phyloP scores from a whole-genome alignment of 2,797 vertebrate genomes.

The Melanotaenia trifasciata region DNA sequence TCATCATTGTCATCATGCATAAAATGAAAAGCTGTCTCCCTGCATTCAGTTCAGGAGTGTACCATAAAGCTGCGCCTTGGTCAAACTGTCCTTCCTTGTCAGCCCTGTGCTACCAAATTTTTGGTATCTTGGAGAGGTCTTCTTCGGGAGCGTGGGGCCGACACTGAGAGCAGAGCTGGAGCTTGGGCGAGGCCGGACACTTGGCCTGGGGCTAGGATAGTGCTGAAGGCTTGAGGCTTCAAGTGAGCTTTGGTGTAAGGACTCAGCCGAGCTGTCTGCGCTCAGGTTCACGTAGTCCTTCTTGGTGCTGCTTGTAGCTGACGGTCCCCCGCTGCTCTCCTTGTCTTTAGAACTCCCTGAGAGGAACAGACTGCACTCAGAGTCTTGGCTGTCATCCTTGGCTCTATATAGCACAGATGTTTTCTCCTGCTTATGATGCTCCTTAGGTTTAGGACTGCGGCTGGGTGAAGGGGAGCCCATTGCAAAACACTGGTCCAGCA shows the following conservation, averaged over 20 bases:
- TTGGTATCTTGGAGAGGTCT: slow-evolving; percentile 90
- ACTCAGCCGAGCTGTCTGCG: slow-evolving; percentile 89
- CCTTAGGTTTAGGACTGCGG: slow-evolving; percentile 75
- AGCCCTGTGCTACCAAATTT: slow-evolving; percentile 91
- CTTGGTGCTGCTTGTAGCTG: slow-evolving; percentile 72
- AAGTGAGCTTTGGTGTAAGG: slow-evolving; percentile 89
- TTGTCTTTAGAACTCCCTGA: slow-evolving; percentile 88
- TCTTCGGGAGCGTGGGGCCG: slow-evolving; percentile 84
- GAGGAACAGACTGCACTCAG: slow-evolving; percentile 86
- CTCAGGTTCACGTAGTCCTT: slow-evolving; percentile 87
- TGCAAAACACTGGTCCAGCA: slow-evolving; percentile 88
- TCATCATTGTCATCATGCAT: slow-evolving; percentile 73
- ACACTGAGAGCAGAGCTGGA: slow-evolving; percentile 76
- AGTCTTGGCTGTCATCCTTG: slow-evolving; percentile 87
- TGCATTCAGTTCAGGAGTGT: slow-evolving; percentile 92
- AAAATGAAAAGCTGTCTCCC: slow-evolving; percentile 47
- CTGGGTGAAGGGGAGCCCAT: slow-evolving; percentile 71
- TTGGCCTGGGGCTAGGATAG: slow-evolving; percentile 85
- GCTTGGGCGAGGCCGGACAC: slow-evolving; percentile 78
- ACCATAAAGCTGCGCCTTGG: slow-evolving; percentile 96
- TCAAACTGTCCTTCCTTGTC: slow-evolving; percentile 96
- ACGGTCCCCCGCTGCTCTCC: slow-evolving; percentile 59
- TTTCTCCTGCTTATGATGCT: slow-evolving; percentile 85
- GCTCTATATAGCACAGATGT: slow-evolving; percentile 80
- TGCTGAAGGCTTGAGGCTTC: slow-evolving; percentile 89